Evolutionary conservation across 1,140 invertebrate genomes (phyloP), one percentile per base, ranked within the genome.

Genomic region (Panulirus ornatus): DNA sequence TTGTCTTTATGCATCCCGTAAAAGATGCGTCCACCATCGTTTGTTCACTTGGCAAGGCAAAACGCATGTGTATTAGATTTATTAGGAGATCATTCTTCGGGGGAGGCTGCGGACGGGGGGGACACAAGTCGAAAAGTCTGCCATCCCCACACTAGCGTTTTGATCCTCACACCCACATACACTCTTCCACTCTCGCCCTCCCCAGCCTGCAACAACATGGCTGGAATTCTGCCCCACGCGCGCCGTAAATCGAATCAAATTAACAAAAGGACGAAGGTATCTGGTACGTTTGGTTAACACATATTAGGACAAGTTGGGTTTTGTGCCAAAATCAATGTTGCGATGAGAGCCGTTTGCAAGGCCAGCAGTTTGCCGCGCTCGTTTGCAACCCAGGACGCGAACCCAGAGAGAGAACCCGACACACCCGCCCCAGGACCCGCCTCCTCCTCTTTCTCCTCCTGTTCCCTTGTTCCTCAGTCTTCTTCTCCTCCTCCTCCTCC

Each of bases 291-390:
- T 81, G 86, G 86, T 88, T 88, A 88, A 88, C 86, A 88, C 86
- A 88, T 88, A 88, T 88, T 88, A 88, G 75, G 86, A 88, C 86
- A 88, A 88, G 86, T 88, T 88, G 86, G 86, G 86, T 88, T 88
- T 88, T 88, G 86, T 88, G 86, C 86, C 86, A 88, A 88, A 88
- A 88, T 88, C 86, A 88, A 88, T 88, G 86, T 88, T 88, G 86
- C 86, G 86, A 88, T 88, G 86, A 88, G 76, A 88, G 78, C 86
- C 63, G 75, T 88, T 88, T 88, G 86, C 86, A 88, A 88, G 76
- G 86, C 86, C 86, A 88, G 86, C 86, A 88, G 86, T 88, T 88
- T 88, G 86, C 75, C 27, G 22, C 78, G 78, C 75, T 88, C 86
- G 86, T 88, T 88, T 88, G 86, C 86, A 88, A 88, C 86, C 86